Percentiles rank a stretch among this genome's conserved stretches.
phyloP scores from a whole-genome alignment of 2,797 vertebrate species.

The Jordanella pulchra region DNA sequence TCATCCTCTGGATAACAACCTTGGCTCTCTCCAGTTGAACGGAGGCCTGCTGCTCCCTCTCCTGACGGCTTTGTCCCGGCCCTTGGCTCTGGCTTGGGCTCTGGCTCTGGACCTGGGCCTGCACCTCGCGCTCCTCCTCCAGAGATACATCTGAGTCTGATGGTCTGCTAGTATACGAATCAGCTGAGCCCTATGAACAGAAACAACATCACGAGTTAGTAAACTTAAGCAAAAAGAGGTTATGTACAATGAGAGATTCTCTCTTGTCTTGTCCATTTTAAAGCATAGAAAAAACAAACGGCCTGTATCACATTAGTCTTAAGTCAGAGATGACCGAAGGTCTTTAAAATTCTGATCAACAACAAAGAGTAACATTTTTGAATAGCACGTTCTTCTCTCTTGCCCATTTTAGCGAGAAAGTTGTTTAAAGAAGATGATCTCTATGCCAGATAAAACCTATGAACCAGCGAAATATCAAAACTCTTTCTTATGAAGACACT shows the following conservation, averaged over 20 bases:
- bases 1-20: slow-evolving; percentile 19
- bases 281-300: no score
- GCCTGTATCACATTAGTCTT: no score
- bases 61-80: slow-evolving; percentile 82
- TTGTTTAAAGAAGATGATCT: background rate
- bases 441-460: background rate
- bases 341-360: background rate
- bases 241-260: no score
- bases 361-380: background rate
- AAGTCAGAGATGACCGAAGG: no score
- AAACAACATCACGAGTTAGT: slow-evolving; percentile 1
- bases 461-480: background rate
- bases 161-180: slow-evolving; percentile 97
- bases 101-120: slow-evolving; percentile 81
- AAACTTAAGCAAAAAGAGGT: background rate
- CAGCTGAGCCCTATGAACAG: slow-evolving; percentile 89
- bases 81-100: slow-evolving; percentile 75
- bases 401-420: background rate
- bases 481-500: slow-evolving; percentile 2
- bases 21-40: slow-evolving; percentile 94
- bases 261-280: no score
- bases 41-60: slow-evolving; percentile 92
- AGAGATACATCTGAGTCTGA: slow-evolving; percentile 97
- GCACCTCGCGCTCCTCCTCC: slow-evolving; percentile 95
- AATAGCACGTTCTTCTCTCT: background rate